Evolutionary conservation across 2,797 vertebrate genomes (phyloP), one percentile per base, ranked within the genome.

Genomic region (Phrynocephalus vlangalii): DNA sequence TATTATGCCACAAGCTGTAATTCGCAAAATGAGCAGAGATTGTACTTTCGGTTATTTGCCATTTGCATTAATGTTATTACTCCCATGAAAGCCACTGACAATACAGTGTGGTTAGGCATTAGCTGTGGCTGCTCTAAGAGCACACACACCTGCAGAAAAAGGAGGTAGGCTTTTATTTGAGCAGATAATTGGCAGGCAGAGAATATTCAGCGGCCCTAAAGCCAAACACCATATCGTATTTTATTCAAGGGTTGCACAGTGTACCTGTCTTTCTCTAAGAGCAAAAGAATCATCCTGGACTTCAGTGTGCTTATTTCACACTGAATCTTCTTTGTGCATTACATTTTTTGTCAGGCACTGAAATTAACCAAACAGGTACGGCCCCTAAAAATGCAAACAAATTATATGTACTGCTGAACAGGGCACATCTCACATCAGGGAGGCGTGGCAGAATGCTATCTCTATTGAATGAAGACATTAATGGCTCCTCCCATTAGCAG

Each of bases 1-100:
- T 82, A 89, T 94, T 94, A 91, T 83, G 91, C 52, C 84, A 91
- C 4, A 8, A 85, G 68, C 79, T 90, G 8, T 77, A 89, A 75
- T 92, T 89, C 80, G 24, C 88, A 66, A 84, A 92, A 79, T 24
- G 84, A 90, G 79, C 60, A 89, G 87, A 92, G 89, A 93, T 52
- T 94, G 82, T 83, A 83, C 91, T 88, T 89, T 92, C 84, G 86
- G 16, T 50, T 91, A 83, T 91, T 95, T 94, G 79, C 18, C 82
- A 44, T 92, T 95, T 92, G 88, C 93, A 88, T 87, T 88, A 89
- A 90, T 84, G 83, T 81, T 94, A 86, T 73, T 90, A 93, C 87
- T 76, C 22, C 63, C 85, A 86, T 90, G 91, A 48, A 93, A 96
- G 86, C 84, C 73, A 24, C 82, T 81, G 76, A 38, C 33, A 87